phyloP scores from a whole-genome alignment of 2,113 vertebrate genomes.

The Dasyurus viverrinus region DNA sequence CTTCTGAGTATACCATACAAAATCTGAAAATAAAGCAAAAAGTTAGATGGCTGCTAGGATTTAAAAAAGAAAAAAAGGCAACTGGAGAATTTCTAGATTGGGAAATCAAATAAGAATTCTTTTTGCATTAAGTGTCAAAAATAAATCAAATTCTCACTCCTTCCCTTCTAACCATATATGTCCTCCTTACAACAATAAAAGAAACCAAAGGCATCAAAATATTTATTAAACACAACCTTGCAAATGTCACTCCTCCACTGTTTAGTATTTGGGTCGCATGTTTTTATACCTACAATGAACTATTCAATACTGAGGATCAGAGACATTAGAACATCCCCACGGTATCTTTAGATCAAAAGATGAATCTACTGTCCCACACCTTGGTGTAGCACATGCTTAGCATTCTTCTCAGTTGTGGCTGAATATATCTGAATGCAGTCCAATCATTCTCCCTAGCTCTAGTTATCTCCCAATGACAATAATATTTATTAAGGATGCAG shows the following conservation, averaged over 20 bases:
- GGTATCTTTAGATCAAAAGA: conserved; percentile 20
- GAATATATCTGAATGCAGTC: conserved; percentile 60
- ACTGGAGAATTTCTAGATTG: neutral
- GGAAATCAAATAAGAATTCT: neutral
- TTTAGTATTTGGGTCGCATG: conserved; percentile 39
- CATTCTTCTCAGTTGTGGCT: conserved; percentile 51
- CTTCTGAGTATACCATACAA: conserved; percentile 99
- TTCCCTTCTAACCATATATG: neutral
- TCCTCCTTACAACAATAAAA: neutral
- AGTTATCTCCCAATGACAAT: conserved; percentile 41
- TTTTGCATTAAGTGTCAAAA: neutral
- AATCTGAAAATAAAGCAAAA: conserved; percentile 86
- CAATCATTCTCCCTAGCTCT: conserved; percentile 49
- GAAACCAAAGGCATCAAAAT: conserved; percentile 16
- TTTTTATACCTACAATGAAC: conserved; percentile 21
- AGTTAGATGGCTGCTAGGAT: conserved; percentile 45
- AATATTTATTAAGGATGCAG: neutral
- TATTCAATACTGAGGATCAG: conserved; percentile 24
- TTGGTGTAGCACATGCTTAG: conserved; percentile 3
- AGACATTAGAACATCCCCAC: conserved; percentile 47
- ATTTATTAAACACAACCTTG: neutral
- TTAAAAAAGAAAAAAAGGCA: neutral
- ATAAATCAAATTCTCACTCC: neutral
- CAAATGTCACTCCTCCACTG: neutral
- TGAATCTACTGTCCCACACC: conserved; percentile 30